These are phyloP conservation scores for Microtus californicus DNA, from an alignment of 2,797 vertebrate genomes.

Conservation along the genomic window DNA sequence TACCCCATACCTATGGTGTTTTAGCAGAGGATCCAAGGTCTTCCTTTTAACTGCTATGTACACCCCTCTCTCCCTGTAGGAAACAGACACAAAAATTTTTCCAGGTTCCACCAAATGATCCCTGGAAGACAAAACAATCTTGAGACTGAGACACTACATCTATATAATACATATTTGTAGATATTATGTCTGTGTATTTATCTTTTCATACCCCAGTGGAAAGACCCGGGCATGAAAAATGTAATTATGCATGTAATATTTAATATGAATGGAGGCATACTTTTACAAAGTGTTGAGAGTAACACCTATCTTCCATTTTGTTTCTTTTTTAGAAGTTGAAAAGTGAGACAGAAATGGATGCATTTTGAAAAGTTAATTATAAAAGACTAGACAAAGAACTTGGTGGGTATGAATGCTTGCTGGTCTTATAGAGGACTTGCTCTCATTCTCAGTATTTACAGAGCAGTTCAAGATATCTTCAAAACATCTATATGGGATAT, in stretches of 20 bases:
- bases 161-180: background rate
- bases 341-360: background rate
- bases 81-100: background rate
- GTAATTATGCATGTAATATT: background rate
- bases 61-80: background rate
- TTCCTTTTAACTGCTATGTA: background rate
- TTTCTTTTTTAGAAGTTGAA: constrained; percentile 16
- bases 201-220: background rate
- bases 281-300: background rate
- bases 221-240: background rate
- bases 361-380: background rate
- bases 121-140: background rate
- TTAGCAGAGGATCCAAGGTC: background rate
- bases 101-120: background rate
- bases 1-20: background rate
- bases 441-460: fast-evolving
- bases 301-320: background rate
- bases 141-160: background rate
- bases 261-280: background rate
- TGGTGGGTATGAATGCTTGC: no score
- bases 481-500: background rate
- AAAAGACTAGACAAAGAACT: background rate
- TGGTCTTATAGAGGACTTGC: background rate
- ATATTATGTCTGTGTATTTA: background rate
- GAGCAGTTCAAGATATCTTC: background rate